These are phyloP conservation scores for Oreochromis aureus DNA, from an alignment of 2,113 vertebrate species.

Conservation along the genomic window DNA sequence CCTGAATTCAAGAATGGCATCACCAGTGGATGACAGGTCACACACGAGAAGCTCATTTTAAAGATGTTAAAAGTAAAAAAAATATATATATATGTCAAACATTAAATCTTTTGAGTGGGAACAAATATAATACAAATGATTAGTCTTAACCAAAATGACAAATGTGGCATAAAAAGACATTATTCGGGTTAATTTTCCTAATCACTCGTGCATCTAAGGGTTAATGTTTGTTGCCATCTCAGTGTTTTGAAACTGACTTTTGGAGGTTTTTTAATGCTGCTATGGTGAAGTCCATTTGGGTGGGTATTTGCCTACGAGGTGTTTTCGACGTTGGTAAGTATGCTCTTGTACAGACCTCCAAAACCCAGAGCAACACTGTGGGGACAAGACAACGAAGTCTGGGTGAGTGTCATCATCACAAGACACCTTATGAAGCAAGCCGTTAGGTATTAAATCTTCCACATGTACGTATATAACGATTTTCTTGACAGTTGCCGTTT, in stretches of 20 bases:
- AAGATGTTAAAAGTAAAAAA: background rate
- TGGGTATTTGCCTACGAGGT: no score
- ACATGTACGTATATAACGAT: background rate
- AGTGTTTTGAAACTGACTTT: background rate
- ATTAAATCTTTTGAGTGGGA: background rate
- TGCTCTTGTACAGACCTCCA: background rate
- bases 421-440: background rate
- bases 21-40: background rate
- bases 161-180: background rate
- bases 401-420: background rate
- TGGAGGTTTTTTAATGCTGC: background rate
- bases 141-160: background rate
- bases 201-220: background rate
- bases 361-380: background rate
- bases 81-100: background rate
- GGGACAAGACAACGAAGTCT: background rate
- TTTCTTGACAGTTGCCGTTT: background rate
- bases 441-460: background rate
- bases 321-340: background rate
- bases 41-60: background rate
- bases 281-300: no score
- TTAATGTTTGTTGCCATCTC: background rate
- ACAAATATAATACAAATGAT: background rate
- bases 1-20: background rate
- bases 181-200: background rate